Evolutionary conservation across 2,113 vertebrate species (phyloP).

Genomic region (Neolamprologus hecqui): DNA sequence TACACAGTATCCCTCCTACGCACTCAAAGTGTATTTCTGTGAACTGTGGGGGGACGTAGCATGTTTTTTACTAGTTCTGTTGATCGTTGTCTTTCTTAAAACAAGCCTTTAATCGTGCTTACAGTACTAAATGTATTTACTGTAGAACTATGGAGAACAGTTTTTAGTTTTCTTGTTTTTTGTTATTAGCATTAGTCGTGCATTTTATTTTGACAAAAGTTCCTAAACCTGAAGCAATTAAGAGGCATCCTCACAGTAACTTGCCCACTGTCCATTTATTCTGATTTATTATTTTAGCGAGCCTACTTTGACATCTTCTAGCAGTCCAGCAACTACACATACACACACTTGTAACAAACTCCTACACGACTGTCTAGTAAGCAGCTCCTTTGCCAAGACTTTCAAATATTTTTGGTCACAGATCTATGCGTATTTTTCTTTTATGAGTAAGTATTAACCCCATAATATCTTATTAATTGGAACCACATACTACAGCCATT

Average conservation of each 20-base stretch:
- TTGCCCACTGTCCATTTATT: background rate
- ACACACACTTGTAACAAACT: background rate
- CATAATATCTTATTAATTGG: background rate
- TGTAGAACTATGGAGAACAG: background rate
- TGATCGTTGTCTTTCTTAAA: background rate
- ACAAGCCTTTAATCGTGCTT: background rate
- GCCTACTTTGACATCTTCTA: background rate
- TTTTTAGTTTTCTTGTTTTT: background rate
- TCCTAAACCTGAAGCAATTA: background rate
- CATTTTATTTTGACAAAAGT: background rate
- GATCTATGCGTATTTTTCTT: background rate
- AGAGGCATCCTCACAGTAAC: background rate
- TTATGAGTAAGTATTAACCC: background rate
- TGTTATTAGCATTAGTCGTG: background rate
- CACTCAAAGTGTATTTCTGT: background rate
- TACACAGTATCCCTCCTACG: background rate
- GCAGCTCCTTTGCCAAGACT: background rate
- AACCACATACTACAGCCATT: background rate
- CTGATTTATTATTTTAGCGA: constrained; percentile 7
- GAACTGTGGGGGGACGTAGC: background rate
- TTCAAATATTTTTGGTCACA: background rate
- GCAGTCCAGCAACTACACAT: background rate
- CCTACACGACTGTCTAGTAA: background rate
- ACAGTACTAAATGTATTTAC: background rate
- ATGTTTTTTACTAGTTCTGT: background rate